Percentiles rank a stretch among this genome's conserved stretches.
Conservation (phyloP, 2,113 vertebrate genomes). For the Clupea harengus region DNA sequence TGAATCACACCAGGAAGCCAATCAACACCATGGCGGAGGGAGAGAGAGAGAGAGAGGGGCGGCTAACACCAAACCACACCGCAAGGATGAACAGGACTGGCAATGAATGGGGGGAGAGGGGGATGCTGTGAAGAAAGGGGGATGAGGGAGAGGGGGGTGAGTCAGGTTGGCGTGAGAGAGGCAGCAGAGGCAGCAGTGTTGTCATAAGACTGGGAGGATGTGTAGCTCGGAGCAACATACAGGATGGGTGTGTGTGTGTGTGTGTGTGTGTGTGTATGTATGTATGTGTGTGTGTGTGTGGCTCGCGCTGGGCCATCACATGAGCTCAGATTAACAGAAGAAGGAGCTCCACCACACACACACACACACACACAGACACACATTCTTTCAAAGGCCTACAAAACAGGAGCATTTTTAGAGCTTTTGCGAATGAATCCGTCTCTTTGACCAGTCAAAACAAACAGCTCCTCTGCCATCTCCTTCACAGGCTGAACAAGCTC, state of each 20-base stretch:
- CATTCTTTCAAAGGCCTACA: background rate
- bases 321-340: conserved; percentile 10
- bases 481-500: too few relatives aligned
- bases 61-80: background rate
- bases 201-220: conserved; percentile 18
- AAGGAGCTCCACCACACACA: background rate
- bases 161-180: conserved; percentile 9
- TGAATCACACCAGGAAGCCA: conserved; percentile 22
- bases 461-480: background rate
- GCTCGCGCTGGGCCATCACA: conserved; percentile 6
- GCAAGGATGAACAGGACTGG: background rate
- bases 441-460: conserved; percentile 5
- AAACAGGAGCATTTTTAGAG: background rate
- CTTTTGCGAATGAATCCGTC: background rate
- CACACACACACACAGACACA: background rate
- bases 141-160: background rate
- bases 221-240: background rate
- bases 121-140: background rate
- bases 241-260: conserved; percentile 9
- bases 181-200: background rate
- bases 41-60: background rate
- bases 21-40: background rate
- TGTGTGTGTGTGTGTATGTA: conserved; percentile 5
- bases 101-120: background rate
- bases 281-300: background rate